phyloP scores from a whole-genome alignment of 2,888 invertebrate species.

The Archips xylosteana region DNA sequence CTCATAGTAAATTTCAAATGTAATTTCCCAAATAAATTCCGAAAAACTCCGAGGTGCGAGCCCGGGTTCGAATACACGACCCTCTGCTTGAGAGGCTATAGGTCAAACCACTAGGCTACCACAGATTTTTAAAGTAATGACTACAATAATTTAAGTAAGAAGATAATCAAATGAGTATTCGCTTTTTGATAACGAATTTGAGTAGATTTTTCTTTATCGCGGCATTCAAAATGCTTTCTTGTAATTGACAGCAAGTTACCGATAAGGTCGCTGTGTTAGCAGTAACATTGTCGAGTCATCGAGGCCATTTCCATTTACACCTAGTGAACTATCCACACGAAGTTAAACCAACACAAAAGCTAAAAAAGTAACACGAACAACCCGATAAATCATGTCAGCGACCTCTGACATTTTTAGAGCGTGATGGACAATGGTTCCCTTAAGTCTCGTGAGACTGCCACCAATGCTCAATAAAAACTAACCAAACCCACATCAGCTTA shows the following conservation, averaged over 20 bases:
- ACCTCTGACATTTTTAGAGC: conserved; percentile 66
- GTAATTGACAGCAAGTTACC: background rate
- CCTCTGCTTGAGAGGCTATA: no score
- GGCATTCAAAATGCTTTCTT: background rate
- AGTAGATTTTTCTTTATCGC: background rate
- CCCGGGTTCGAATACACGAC: no score
- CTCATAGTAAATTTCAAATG: no score
- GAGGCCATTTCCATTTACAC: conserved; percentile 31
- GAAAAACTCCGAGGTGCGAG: no score
- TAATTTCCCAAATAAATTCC: no score
- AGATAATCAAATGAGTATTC: background rate
- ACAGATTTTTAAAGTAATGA: background rate
- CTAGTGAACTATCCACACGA: conserved; percentile 24
- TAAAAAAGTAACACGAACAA: conserved; percentile 43
- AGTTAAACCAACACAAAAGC: conserved; percentile 50
- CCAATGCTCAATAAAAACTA: conserved; percentile 3
- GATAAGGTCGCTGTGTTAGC: conserved; percentile 5
- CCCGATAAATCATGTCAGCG: conserved; percentile 63
- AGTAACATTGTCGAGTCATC: conserved; percentile 38
- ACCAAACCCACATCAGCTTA: conserved; percentile 11
- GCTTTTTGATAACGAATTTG: background rate
- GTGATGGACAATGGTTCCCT: conserved; percentile 58
- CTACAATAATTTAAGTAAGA: background rate
- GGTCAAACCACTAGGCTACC: no score
- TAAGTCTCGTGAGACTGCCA: conserved; percentile 45